These are phyloP conservation scores for Psittacula derbiana DNA, from an alignment of 2,797 vertebrate genomes.

Conservation along the genomic window DNA sequence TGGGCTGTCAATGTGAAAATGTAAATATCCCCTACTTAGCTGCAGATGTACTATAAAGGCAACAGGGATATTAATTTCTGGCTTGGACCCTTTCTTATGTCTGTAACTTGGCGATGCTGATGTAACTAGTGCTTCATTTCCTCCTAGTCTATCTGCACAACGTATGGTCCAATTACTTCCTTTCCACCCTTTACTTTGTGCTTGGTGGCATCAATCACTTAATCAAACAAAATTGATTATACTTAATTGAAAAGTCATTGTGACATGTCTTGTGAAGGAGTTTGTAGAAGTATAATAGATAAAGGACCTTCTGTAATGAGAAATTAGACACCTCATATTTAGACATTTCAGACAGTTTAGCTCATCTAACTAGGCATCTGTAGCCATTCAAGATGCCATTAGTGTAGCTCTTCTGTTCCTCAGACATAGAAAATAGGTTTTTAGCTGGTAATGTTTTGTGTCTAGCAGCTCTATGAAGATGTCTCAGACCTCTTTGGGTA, in stretches of 20 bases:
- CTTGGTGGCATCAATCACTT: not conserved
- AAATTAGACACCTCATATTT: conserved; percentile 1
- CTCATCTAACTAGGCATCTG: not conserved
- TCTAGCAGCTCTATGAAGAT: not conserved
- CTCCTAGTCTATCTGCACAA: not conserved
- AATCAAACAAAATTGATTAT: not conserved
- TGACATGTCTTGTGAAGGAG: not conserved
- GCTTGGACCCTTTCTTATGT: not conserved
- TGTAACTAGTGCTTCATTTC: not conserved
- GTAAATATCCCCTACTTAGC: not conserved
- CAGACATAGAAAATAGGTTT: not conserved
- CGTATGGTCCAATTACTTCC: not conserved
- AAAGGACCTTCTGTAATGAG: not conserved
- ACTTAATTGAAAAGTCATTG: conserved; percentile 13
- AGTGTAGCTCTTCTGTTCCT: not conserved
- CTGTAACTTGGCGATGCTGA: not conserved
- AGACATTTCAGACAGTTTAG: not conserved
- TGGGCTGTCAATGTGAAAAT: not conserved
- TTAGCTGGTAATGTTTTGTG: not conserved
- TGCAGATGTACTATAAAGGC: not conserved
- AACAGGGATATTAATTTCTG: not conserved
- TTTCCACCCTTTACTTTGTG: not conserved
- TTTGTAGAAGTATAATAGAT: not conserved
- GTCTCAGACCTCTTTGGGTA: not conserved
- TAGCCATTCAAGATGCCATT: not conserved